phyloP scores from a whole-genome alignment of 2,888 invertebrate species.

The Strigamia transsilvanica region DNA sequence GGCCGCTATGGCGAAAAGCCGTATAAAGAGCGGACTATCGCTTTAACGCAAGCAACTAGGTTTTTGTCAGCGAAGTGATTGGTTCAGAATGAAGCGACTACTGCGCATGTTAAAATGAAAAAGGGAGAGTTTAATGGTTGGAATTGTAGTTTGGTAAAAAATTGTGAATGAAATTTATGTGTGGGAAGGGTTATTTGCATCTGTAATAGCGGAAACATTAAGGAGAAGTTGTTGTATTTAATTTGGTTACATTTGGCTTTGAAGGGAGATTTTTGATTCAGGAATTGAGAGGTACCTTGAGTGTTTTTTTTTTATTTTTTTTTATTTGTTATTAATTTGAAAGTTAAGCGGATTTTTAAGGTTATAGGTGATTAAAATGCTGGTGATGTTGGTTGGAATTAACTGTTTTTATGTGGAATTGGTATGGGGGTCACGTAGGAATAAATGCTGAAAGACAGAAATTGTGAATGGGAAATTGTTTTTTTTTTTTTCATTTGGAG shows the following conservation, averaged over 20 bases:
- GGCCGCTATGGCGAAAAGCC: no score
- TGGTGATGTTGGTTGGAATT: not conserved
- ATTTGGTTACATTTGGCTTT: not conserved
- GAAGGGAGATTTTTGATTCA: slow-evolving; percentile 1
- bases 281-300: not conserved
- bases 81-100: no score
- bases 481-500: no score
- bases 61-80: no score
- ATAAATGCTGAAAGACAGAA: not conserved
- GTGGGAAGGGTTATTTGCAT: not conserved
- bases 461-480: no score
- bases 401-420: not conserved
- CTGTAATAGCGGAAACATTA: not conserved
- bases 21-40: no score
- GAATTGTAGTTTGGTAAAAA: not conserved
- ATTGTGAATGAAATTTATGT: not conserved
- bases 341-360: not conserved
- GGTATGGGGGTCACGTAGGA: not conserved
- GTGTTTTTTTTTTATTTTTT: not conserved
- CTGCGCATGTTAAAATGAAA: not conserved
- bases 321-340: no score
- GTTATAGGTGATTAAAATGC: not conserved
- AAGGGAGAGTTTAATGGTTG: not conserved
- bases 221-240: not conserved
- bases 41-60: no score